These are phyloP conservation scores for Hesperophylax magnus DNA, from an alignment of 1,140 invertebrate species.

Conservation along the genomic window DNA sequence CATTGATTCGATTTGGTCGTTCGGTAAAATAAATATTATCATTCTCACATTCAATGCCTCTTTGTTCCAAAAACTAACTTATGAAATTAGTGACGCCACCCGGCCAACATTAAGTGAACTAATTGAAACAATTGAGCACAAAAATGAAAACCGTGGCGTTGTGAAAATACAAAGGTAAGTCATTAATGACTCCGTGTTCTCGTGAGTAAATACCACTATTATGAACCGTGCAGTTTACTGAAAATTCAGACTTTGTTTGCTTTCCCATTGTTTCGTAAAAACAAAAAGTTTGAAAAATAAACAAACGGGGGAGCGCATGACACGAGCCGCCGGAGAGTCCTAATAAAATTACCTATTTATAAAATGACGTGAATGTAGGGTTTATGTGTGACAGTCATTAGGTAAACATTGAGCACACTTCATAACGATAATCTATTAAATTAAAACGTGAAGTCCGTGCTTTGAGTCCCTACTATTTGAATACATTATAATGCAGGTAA, in stretches of 20 bases:
- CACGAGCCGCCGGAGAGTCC: constrained; percentile 28
- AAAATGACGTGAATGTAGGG: constrained; percentile 44
- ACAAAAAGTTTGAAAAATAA: constrained; percentile 25
- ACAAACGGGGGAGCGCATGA: constrained; percentile 18
- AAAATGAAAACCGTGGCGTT: constrained; percentile 30
- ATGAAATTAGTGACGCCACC: neutral
- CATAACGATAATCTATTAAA: constrained; percentile 58
- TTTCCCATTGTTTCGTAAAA: constrained; percentile 49
- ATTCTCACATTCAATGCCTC: neutral
- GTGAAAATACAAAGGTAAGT: constrained; percentile 32
- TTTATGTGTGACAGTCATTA: constrained; percentile 53
- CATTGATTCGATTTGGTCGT: neutral
- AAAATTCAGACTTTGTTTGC: constrained; percentile 38
- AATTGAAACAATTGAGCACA: constrained; percentile 27
- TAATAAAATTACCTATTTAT: constrained; percentile 57
- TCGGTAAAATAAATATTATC: neutral
- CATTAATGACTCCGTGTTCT: constrained; percentile 42
- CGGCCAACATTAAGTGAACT: constrained; percentile 6
- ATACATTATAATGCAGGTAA: too few species aligned
- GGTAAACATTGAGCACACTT: constrained; percentile 57
- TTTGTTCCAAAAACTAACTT: constrained; percentile 5
- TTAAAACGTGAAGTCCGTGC: constrained; percentile 55
- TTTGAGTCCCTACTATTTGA: constrained; percentile 30
- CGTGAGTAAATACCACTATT: constrained; percentile 30
- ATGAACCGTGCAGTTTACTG: constrained; percentile 41